These are phyloP conservation scores for Anhinga anhinga DNA, from an alignment of 2,113 vertebrate genomes.

Conservation along the genomic window DNA sequence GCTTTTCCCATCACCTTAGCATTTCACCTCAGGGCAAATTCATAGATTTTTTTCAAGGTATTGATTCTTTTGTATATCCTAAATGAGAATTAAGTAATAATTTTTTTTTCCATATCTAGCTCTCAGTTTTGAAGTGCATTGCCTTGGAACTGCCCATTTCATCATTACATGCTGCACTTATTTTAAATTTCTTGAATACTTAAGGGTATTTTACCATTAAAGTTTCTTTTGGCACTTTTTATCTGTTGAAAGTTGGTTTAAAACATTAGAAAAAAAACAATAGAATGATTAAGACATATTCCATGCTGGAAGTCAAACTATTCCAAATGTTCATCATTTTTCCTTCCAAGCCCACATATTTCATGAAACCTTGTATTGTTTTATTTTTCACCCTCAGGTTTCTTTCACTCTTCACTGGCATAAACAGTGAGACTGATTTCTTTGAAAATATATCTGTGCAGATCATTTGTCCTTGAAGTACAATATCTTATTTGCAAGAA, in stretches of 20 bases:
- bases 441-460: background rate
- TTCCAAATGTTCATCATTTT: background rate
- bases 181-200: background rate
- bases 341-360: background rate
- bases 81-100: slow-evolving; percentile 34
- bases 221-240: slow-evolving; percentile 2
- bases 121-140: background rate
- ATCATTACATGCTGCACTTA: background rate
- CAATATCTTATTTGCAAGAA: background rate
- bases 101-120: background rate
- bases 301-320: background rate
- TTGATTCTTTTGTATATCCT: slow-evolving; percentile 36
- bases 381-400: background rate
- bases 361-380: background rate
- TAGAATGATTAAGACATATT: background rate
- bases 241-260: background rate
- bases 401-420: background rate
- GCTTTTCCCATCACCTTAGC: slow-evolving; percentile 16
- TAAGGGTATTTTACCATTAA: background rate
- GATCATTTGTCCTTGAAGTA: background rate
- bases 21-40: slow-evolving; percentile 41
- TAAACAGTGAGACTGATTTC: background rate
- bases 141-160: background rate
- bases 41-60: slow-evolving; percentile 24
- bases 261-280: background rate